Evolutionary conservation across 2,797 vertebrate genomes (phyloP).

Genomic region (Acanthis flammea): DNA sequence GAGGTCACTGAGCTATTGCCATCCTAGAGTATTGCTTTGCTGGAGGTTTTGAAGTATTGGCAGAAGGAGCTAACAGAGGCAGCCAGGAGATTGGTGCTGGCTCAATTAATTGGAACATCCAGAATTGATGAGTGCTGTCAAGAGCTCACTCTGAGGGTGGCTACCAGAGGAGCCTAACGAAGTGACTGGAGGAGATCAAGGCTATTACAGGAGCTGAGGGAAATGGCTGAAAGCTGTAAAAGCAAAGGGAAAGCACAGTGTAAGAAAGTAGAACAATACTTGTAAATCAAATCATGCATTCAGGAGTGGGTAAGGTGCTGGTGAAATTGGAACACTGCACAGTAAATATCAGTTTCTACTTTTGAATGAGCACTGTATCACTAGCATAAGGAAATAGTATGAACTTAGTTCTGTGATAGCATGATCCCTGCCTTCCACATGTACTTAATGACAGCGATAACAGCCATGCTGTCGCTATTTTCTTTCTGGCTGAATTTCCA

Average conservation of each 20-base stretch:
- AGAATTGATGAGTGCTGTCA: constrained; percentile 63
- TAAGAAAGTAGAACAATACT: background rate
- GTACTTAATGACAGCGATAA: background rate
- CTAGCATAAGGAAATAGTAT: background rate
- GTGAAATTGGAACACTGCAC: background rate
- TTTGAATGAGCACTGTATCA: background rate
- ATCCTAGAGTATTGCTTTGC: background rate
- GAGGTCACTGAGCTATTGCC: background rate
- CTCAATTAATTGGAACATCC: constrained; percentile 51
- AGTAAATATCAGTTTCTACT: background rate
- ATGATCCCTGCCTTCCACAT: background rate
- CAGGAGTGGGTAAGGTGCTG: background rate
- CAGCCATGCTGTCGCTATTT: background rate
- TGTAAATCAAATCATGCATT: constrained; percentile 10
- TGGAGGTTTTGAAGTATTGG: background rate
- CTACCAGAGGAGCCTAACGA: constrained; percentile 32
- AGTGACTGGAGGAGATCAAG: constrained; percentile 44
- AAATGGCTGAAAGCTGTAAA: constrained; percentile 33
- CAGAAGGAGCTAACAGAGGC: background rate
- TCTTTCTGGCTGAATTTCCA: background rate
- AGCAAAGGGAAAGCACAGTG: background rate
- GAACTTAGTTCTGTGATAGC: background rate
- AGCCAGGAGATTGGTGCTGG: constrained; percentile 18
- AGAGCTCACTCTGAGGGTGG: constrained; percentile 6
- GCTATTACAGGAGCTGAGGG: constrained; percentile 33